These are phyloP conservation scores for Ondatra zibethicus DNA, from an alignment of 2,113 vertebrate species.

Conservation along the genomic window DNA sequence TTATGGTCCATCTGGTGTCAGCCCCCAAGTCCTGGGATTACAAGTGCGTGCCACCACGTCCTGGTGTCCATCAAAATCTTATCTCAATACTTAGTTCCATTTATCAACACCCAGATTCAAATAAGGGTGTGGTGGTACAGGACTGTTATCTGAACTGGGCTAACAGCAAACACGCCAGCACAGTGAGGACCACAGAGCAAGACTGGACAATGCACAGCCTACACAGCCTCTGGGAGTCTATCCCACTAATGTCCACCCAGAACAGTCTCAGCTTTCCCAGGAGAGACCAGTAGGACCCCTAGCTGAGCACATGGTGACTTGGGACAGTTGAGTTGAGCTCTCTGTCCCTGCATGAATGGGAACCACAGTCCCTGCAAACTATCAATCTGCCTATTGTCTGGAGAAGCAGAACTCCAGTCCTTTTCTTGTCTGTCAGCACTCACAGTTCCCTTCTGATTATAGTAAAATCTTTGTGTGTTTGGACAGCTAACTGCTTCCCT, in stretches of 20 bases:
- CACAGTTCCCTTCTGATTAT: not conserved
- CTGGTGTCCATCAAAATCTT: not conserved
- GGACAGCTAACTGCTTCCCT: not conserved
- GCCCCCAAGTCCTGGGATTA: not conserved
- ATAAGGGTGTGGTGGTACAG: not conserved
- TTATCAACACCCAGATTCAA: not conserved
- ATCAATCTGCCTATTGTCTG: fast-evolving
- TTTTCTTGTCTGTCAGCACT: not conserved
- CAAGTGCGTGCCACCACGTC: not conserved
- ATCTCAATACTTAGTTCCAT: not conserved
- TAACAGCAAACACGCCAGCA: not conserved
- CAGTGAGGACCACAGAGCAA: too few relatives aligned
- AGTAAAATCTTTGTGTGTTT: not conserved
- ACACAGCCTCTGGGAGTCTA: not conserved
- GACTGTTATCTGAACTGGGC: not conserved
- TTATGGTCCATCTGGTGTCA: not conserved
- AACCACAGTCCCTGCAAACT: fast-evolving
- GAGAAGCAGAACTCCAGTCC: fast-evolving
- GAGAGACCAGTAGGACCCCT: not conserved
- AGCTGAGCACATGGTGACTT: fast-evolving
- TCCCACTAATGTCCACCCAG: too few relatives aligned
- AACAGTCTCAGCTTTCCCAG: not conserved
- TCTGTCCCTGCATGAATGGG: not conserved
- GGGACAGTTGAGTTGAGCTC: not conserved
- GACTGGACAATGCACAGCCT: not conserved